phyloP scores from a whole-genome alignment of 1,140 invertebrate genomes.

The Zaprionus tsacasi region DNA sequence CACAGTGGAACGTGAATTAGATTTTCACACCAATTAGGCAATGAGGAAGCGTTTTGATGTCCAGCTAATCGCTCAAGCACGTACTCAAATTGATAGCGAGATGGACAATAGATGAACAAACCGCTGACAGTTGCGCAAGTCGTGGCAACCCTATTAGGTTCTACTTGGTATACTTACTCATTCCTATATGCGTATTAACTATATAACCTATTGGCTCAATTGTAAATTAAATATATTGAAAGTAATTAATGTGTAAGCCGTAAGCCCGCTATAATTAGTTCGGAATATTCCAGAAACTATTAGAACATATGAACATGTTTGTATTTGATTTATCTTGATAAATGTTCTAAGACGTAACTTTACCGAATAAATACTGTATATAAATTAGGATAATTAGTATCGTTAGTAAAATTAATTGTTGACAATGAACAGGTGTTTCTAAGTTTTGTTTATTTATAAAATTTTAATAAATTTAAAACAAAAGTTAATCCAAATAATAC shows the following conservation, averaged over 20 bases:
- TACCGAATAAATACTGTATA: not conserved
- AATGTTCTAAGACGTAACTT: not conserved
- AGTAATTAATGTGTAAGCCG: slow-evolving; percentile 10
- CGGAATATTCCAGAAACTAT: too few relatives aligned
- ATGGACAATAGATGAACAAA: not conserved
- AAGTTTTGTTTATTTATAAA: not conserved
- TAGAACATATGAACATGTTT: too few relatives aligned
- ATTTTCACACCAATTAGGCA: slow-evolving; percentile 78
- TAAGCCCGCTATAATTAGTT: too few relatives aligned
- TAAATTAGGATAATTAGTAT: not conserved
- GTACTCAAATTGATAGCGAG: slow-evolving; percentile 56
- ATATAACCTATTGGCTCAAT: not conserved
- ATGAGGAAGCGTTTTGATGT: slow-evolving; percentile 67
- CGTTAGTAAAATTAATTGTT: not conserved
- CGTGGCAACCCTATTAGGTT: slow-evolving; percentile 63
- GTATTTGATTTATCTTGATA: too few relatives aligned
- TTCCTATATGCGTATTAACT: slow-evolving; percentile 4
- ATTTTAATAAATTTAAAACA: not conserved
- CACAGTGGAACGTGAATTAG: slow-evolving; percentile 58
- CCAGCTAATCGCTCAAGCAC: slow-evolving; percentile 59
- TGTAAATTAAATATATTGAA: slow-evolving; percentile 12
- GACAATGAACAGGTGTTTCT: not conserved
- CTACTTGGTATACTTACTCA: not conserved
- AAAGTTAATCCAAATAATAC: not conserved
- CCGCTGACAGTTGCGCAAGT: slow-evolving; percentile 56